A percentile compares a stretch with the other conserved stretches of the same genome.
Evolutionary conservation across 1,140 invertebrate genomes (phyloP).

Genomic region (Leptestheria dahalacensis): DNA sequence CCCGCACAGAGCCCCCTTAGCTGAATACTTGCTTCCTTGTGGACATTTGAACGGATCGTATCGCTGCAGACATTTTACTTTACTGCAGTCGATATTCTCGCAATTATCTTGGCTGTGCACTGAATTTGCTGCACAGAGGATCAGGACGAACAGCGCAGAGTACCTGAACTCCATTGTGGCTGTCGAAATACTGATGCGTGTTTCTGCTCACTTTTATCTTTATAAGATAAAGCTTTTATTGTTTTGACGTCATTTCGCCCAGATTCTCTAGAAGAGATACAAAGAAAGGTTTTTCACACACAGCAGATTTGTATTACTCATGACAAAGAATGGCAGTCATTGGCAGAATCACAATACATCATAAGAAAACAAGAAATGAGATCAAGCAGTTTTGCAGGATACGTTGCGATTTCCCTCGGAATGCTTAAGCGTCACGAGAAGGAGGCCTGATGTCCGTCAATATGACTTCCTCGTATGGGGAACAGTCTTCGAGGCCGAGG

Average conservation of each 20-base stretch:
- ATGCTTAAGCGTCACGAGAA: too few species aligned
- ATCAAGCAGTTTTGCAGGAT: too few species aligned
- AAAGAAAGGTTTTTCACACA: background rate
- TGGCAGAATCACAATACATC: background rate
- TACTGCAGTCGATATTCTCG: background rate
- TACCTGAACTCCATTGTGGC: too few species aligned
- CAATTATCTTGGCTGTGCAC: background rate
- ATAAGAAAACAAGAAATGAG: background rate
- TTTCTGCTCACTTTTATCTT: too few species aligned
- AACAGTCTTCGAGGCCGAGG: slow-evolving; percentile 49
- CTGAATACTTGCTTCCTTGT: background rate
- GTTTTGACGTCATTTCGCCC: background rate
- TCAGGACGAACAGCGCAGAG: too few species aligned
- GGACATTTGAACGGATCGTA: slow-evolving; percentile 11
- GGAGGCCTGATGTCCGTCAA: slow-evolving; percentile 1
- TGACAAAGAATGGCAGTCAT: too few species aligned
- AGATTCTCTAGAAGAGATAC: too few species aligned
- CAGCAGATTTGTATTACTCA: too few species aligned
- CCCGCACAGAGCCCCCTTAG: slow-evolving; percentile 5
- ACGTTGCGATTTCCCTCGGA: background rate
- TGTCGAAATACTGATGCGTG: too few species aligned
- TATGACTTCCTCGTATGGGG: slow-evolving; percentile 40
- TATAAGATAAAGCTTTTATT: background rate
- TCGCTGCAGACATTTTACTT: slow-evolving; percentile 10
- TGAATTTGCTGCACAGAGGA: background rate